Evolutionary conservation across 2,113 vertebrate species (phyloP), one percentile per base, ranked within the genome.

Genomic region (Barnardius zonarius): DNA sequence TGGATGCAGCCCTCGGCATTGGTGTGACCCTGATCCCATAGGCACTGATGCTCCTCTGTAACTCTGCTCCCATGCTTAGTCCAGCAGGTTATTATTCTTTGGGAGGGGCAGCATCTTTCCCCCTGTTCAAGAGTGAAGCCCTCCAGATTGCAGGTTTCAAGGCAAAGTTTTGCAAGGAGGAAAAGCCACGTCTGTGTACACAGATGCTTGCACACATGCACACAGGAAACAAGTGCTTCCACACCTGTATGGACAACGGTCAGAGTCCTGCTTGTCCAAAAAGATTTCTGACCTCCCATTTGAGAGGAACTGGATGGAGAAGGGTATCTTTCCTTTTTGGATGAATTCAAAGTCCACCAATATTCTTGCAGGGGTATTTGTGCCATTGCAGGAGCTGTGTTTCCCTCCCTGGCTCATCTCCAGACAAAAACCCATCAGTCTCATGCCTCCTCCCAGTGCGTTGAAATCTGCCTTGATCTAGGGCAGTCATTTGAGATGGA

Each of bases 351-450:
- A 96, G 92, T 82, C 75, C 88, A 81, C 19, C 28, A 92, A 54
- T 72, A 69, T 68, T 92, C 76, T 48, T 18, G 57, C 28, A 16
- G 62, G 15, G 7, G 9, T 74, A 75, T 74, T 90, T 35, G 23
- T 66, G 88, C 61, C 2, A 0, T 84, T 84, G 61, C 75, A 92
- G 63, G 69, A 76, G 77, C 83, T 67, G 33, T 77, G 69, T 82
- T 84, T 83, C 33, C 66, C 77, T 80, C 59, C 82, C 63, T 11
- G 23, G 67, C 48, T 88, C 86, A 88, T 90, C 63, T 93, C 85
- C 94, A 92, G 91, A 96, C 73, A 87, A 4, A 63, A 97, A 75
- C 61, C 62, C 55, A 96, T 83, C 74, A 86, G 82, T 95, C 69
- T 67, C 48, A 67, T 0, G 14, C 61, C 73, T 93, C 59, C 54